These are phyloP conservation scores for Lasioglossum calceatum DNA, from an alignment of 2,888 invertebrate species.

Conservation along the genomic window DNA sequence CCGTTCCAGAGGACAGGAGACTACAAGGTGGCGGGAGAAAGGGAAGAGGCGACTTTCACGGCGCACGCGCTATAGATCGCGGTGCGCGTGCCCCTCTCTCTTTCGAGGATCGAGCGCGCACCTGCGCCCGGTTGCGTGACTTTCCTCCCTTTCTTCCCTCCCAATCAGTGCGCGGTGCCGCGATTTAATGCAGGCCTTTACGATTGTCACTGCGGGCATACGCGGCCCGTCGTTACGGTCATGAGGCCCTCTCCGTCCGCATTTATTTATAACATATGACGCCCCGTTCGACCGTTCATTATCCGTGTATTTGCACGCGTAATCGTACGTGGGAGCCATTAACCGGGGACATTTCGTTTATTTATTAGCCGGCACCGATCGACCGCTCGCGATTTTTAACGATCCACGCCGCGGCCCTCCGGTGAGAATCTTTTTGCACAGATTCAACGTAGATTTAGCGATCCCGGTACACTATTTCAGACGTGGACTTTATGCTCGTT, in stretches of 20 bases:
- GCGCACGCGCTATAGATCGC: slow-evolving; percentile 74
- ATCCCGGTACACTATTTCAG: background rate
- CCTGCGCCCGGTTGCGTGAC: slow-evolving; percentile 73
- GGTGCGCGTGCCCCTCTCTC: slow-evolving; percentile 72
- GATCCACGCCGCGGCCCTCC: background rate
- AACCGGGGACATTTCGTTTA: slow-evolving; percentile 34
- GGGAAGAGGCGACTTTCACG: slow-evolving; percentile 70
- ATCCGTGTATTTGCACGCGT: slow-evolving; percentile 49
- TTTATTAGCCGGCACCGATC: slow-evolving; percentile 31
- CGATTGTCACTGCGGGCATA: slow-evolving; percentile 63
- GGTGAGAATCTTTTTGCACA: background rate
- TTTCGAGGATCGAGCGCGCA: slow-evolving; percentile 57
- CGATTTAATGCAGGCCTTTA: slow-evolving; percentile 70
- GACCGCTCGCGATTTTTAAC: slow-evolving; percentile 16
- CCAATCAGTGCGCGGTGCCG: slow-evolving; percentile 59
- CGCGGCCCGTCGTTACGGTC: slow-evolving; percentile 53
- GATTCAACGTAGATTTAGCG: background rate
- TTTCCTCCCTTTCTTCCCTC: slow-evolving; percentile 47
- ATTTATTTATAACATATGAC: slow-evolving; percentile 48
- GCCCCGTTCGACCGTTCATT: slow-evolving; percentile 43
- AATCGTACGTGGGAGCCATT: slow-evolving; percentile 54
- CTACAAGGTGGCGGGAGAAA: slow-evolving; percentile 31
- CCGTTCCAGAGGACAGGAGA: slow-evolving; percentile 5
- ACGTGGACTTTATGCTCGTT: background rate
- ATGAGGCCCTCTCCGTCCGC: slow-evolving; percentile 29